Evolutionary conservation across 92 coral and sea anemone genomes (phyloP), one percentile per base, ranked within the genome.

Genomic region (Zoanthus sansibaricus): DNA sequence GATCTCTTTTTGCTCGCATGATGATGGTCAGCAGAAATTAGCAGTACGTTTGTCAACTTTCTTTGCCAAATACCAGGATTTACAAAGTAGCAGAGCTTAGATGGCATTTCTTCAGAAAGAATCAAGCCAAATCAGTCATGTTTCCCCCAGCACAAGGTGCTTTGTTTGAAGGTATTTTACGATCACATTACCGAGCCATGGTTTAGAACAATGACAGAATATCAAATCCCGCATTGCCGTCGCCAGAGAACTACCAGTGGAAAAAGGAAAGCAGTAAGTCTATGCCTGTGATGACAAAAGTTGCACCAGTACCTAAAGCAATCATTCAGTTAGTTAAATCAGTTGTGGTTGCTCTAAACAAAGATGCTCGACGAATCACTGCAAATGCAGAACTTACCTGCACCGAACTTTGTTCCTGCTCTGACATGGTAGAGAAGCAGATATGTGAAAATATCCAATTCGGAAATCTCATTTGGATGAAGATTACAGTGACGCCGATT

Each of bases 231-330:
- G 67, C 72, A n/a, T 82, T 84, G 71, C 80, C 88, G 3, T 71
- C 82, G 55, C 82, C 82, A 71, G 71, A 71, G 71, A 54, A 84
- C 54, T 84, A 72, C 54, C 82, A 82, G 48, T 84, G 88, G 82
- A 72, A 84, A 72, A 61, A 71, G 32, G 30, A 72, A 72, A 72
- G 73, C 30, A 82, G n/a, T 72, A 31, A 54, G 76, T 84, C 82
- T 82, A 51, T 72, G 32, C 88, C 88, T 47, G 88, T 84, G 88
- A 84, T 72, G 83, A 86, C 74, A 61, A 47, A 83, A 59, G 58
- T 75, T 45, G 83, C 51, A 62, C 83, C 77, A 1, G 64, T 16
- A 1, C 64, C 64, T 16, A n/a, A 56, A 9, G 64, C 64, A 56
- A 16, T 56, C 25, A 70, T 84, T 49, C 83, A 84, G 72, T 72